Percentiles rank a stretch among this genome's conserved stretches.
Conservation (phyloP, 2,797 vertebrate genomes). For the Tragelaphus eurycerus region DNA sequence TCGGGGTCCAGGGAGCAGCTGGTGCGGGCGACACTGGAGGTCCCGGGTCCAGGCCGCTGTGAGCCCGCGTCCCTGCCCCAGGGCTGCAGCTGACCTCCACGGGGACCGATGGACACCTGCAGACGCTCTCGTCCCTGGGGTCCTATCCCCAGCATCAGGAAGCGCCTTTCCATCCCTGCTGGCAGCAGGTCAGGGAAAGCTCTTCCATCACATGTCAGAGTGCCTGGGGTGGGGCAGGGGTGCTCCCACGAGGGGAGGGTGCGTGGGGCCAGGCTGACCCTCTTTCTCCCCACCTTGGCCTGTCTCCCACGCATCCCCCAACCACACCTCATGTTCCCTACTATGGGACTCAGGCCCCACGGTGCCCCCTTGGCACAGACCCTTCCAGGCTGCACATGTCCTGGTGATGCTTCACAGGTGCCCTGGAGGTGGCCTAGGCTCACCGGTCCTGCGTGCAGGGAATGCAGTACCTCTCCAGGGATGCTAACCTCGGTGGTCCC, state of each 20-base stretch:
- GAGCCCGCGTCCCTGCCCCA: accelerated
- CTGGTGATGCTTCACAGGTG: accelerated
- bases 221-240: accelerated
- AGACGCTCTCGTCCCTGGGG: not conserved
- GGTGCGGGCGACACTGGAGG: accelerated
- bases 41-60: accelerated
- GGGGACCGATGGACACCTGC: not conserved
- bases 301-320: accelerated
- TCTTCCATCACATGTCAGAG: not conserved
- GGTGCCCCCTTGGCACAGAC: accelerated
- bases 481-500: accelerated
- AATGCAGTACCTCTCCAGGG: accelerated
- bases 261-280: not conserved
- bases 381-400: not conserved
- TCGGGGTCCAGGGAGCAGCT: accelerated
- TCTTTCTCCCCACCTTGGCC: not conserved
- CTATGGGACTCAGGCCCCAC: accelerated
- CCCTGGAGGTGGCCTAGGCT: accelerated
- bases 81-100: not conserved
- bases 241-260: not conserved
- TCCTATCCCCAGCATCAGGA: not conserved
- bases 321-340: accelerated
- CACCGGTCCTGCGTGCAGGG: accelerated
- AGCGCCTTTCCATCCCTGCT: not conserved
- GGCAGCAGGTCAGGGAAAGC: not conserved